Percentiles rank a stretch among this genome's conserved stretches.
Evolutionary conservation across 2,797 vertebrate species (phyloP).

Genomic region (Spinus olivaceus): DNA sequence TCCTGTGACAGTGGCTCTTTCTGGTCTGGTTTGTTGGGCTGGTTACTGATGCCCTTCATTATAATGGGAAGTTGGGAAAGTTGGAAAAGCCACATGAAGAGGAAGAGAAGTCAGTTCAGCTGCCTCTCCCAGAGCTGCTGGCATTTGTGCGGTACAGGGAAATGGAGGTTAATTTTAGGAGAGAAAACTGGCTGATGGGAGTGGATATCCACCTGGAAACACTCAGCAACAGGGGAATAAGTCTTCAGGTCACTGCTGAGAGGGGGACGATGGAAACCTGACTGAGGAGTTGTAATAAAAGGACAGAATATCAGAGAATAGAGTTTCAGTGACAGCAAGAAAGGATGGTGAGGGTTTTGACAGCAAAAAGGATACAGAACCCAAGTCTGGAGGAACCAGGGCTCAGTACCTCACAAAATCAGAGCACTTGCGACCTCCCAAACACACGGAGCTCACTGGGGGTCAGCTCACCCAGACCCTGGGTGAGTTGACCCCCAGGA

Average conservation of each 20-base stretch:
- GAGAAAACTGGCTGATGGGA: neutral
- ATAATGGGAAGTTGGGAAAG: neutral
- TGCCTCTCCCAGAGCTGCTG: neutral
- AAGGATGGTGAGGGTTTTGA: neutral
- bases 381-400: neutral
- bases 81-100: neutral
- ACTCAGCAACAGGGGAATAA: neutral
- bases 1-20: neutral
- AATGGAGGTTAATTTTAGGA: neutral
- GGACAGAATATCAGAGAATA: neutral
- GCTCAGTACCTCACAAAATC: neutral
- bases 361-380: neutral
- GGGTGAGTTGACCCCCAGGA: neutral
- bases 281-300: neutral
- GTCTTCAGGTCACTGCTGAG: neutral
- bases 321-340: neutral
- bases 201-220: neutral
- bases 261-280: accelerated
- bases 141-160: neutral
- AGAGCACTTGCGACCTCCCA: neutral
- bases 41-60: neutral
- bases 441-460: neutral
- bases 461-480: neutral
- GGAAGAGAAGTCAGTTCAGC: neutral
- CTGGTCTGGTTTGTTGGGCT: accelerated